A percentile compares a stretch with the other conserved stretches of the same genome.
Conservation (phyloP, 2,113 vertebrate genomes). For the Hipposideros armiger region DNA sequence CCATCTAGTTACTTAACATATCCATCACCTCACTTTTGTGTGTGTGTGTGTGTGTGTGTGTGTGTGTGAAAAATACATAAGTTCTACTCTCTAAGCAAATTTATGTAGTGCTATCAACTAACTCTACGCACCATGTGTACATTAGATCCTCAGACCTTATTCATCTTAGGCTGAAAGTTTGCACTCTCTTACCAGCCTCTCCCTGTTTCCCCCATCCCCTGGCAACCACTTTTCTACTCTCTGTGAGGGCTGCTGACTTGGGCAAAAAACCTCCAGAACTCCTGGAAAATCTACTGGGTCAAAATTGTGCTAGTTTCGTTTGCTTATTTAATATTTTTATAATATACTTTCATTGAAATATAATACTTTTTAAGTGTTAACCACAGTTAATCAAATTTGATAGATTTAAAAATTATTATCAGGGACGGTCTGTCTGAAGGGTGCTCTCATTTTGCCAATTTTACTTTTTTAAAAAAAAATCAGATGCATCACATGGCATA, state of each 20-base stretch:
- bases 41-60: too few relatives aligned
- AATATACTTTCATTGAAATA: neutral
- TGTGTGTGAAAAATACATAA: neutral
- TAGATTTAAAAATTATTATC: slow-evolving; percentile 41
- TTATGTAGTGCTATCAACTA: neutral
- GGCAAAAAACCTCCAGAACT: neutral
- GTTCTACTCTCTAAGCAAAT: neutral
- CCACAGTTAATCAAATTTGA: neutral
- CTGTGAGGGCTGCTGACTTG: neutral
- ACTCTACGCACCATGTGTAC: neutral
- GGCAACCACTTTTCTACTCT: neutral
- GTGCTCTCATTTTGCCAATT: slow-evolving; percentile 4
- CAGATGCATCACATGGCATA: neutral
- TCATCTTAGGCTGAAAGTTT: neutral
- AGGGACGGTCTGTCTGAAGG: neutral
- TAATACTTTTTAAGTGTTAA: neutral
- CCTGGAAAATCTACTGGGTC: neutral
- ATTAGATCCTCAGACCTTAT: neutral
- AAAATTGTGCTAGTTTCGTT: neutral
- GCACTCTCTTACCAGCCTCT: neutral
- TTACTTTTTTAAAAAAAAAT: slow-evolving; percentile 30
- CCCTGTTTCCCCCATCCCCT: neutral
- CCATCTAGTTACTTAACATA: neutral
- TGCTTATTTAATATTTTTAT: neutral
- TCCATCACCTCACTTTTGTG: neutral